Evolutionary conservation across 2,888 invertebrate genomes (phyloP).

Genomic region (Nezara viridula): DNA sequence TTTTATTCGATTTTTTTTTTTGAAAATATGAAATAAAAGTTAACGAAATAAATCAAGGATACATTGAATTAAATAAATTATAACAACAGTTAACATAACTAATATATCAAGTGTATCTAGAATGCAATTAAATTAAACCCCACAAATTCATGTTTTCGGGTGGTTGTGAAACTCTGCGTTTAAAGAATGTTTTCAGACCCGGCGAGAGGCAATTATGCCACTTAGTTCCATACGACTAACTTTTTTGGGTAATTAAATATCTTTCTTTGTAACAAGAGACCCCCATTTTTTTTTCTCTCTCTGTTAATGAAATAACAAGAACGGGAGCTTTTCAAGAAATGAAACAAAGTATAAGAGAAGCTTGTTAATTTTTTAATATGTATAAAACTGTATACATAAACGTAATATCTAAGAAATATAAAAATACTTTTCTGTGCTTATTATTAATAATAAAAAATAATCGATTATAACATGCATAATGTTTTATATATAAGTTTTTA

Average conservation of each 20-base stretch:
- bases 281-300: not conserved
- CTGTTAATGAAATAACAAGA: slow-evolving; percentile 26
- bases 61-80: no score
- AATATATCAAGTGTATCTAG: not conserved
- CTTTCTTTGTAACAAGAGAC: not conserved
- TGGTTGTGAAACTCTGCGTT: not conserved
- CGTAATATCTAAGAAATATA: no score
- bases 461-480: no score
- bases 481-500: no score
- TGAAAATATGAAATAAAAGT: no score
- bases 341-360: not conserved
- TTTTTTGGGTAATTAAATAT: slow-evolving; percentile 37
- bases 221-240: slow-evolving; percentile 35
- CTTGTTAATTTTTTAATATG: not conserved
- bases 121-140: not conserved
- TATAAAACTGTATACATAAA: no score
- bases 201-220: not conserved
- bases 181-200: slow-evolving; percentile 7
- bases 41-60: no score
- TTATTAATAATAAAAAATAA: no score
- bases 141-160: not conserved
- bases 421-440: no score
- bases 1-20: no score
- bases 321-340: not conserved
- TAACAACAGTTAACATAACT: no score